Conservation (phyloP, 2,113 vertebrate species). For the Hyperoodon ampullatus region DNA sequence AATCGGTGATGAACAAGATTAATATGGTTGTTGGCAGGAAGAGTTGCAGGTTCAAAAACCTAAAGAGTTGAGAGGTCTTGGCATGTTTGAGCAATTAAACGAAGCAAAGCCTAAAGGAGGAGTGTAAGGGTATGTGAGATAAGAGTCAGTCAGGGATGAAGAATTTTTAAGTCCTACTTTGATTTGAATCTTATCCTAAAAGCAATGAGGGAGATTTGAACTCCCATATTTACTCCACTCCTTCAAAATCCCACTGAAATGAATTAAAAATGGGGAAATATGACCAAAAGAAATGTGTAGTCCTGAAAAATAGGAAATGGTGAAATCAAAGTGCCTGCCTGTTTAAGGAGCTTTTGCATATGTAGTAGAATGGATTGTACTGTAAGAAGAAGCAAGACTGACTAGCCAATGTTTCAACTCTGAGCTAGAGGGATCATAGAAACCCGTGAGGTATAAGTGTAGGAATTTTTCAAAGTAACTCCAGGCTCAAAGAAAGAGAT, state of each 20-base stretch:
- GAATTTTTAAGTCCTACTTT: not conserved
- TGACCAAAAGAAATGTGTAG: not conserved
- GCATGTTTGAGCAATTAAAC: not conserved
- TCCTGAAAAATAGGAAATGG: not conserved
- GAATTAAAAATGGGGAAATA: not conserved
- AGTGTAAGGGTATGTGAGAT: not conserved
- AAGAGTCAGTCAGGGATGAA: not conserved
- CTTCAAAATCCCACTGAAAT: not conserved
- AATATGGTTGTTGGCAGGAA: not conserved
- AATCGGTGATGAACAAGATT: not conserved
- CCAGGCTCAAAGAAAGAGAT: not conserved
- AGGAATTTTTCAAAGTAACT: not conserved
- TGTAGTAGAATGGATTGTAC: not conserved
- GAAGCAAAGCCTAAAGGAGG: not conserved
- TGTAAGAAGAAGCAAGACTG: not conserved
- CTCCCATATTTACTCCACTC: not conserved
- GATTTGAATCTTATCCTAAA: not conserved
- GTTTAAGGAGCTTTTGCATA: not conserved
- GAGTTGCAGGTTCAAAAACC: not conserved
- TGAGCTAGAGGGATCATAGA: not conserved
- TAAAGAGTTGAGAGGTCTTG: not conserved
- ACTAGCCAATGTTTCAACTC: not conserved
- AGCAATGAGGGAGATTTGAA: not conserved
- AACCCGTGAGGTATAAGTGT: not conserved
- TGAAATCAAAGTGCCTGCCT: not conserved